Evolutionary conservation across 2,113 vertebrate genomes (phyloP), one percentile per base, ranked within the genome.

Genomic region (Rhabdornis inornatus): DNA sequence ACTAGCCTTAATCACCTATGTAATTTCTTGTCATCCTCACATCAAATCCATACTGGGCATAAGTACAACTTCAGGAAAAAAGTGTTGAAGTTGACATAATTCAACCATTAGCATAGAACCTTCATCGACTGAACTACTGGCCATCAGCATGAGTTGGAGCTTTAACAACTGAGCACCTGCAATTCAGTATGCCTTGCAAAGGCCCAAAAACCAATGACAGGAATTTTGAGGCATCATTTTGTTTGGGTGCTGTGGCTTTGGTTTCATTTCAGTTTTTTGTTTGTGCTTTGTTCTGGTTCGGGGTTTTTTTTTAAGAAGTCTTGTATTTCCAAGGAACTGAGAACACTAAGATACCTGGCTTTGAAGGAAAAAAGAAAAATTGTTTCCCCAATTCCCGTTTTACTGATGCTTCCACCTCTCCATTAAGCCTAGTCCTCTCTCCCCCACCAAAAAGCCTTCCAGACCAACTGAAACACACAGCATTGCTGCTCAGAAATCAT

Each of bases 241-340:
- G 14, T n/a, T 68, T 39, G 8, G 6, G 14, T 74, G 30, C 2
- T 39, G 31, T 74, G 50, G 9, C 33, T 42, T 42, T 13, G 9
- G 10, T 42, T 44, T 74, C 9, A 37, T 57, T n/a, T 56, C 3
- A 2, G 15, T 57, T 33, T 2, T 49, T 28, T 35, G 4, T 25
- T 64, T 30, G 8, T 39, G 11, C 15, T 75, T 56, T 44, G 14
- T 10, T 31, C 19, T 0, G 0, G 5, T 59, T 77, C 44, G 11
- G 17, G 17, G 30, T n/a, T 37, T 21, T 17, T 40, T 35, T 31
- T 10, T 25, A 52, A 24, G 6, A 35, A 65, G 19, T 14, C 12
- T 52, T 50, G 2, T 5, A 42, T 37, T 60, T 28, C 33, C 15
- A 50, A 59, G 15, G 9, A 83, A 89, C 15, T 18, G 4, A 57